phyloP scores from a whole-genome alignment of 1,140 invertebrate species.

The Hetaerina americana region DNA sequence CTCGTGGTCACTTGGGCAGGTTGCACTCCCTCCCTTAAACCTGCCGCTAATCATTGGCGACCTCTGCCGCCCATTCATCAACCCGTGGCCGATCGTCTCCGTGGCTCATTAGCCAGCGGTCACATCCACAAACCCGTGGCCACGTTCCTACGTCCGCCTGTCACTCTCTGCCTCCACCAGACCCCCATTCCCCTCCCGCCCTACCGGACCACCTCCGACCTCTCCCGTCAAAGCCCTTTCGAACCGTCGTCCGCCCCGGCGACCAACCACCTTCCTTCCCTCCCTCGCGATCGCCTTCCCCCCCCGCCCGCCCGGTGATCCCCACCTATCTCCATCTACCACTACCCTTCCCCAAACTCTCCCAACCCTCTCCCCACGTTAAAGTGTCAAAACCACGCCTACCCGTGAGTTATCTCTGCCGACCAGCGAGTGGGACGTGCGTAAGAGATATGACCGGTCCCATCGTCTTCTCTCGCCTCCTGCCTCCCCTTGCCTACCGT shows the following conservation, averaged over 20 bases:
- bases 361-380: neutral
- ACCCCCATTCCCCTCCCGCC: neutral
- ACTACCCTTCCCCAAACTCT: neutral
- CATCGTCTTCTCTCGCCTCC: too few species aligned
- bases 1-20: too few species aligned
- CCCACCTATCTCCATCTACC: neutral
- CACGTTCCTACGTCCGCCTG: neutral
- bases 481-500: too few species aligned
- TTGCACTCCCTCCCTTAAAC: too few species aligned
- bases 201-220: neutral
- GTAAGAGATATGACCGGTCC: constrained; percentile 3
- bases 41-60: neutral
- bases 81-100: neutral
- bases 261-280: neutral
- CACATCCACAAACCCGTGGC: neutral
- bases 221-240: neutral
- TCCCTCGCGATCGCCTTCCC: neutral
- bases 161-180: neutral
- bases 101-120: neutral
- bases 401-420: constrained; percentile 2
- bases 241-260: neutral
- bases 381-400: constrained; percentile 8
- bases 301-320: neutral
- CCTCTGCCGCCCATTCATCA: neutral
- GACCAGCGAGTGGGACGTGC: constrained; percentile 1